Conservation (phyloP, 1,140 invertebrate species). For the Subanguina moxae region DNA sequence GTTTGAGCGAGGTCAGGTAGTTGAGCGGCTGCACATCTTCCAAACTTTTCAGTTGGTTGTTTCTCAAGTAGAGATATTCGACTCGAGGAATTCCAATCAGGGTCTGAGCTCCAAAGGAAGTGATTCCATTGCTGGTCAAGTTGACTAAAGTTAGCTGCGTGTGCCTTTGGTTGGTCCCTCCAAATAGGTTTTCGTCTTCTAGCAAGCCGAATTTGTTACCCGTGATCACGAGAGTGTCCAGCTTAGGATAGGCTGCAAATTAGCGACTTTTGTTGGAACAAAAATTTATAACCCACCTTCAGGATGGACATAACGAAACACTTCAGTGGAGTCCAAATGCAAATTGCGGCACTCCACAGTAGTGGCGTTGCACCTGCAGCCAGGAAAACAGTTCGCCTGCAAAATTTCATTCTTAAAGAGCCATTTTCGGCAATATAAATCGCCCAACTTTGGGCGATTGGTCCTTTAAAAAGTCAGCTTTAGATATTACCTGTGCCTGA, state of each 20-base stretch:
- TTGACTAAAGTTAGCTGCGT: constrained; percentile 22
- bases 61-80: constrained; percentile 12
- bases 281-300: background rate
- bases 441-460: no score
- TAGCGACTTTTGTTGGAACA: no score
- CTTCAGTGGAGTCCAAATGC: background rate
- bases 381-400: constrained; percentile 17
- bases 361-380: constrained; percentile 14
- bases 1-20: constrained; percentile 19
- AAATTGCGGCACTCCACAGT: constrained; percentile 10
- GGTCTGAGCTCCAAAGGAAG: constrained; percentile 15
- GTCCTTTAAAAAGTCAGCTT: no score
- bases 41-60: constrained; percentile 17
- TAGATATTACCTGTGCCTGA: no score
- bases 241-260: constrained; percentile 4
- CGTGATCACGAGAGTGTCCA: constrained; percentile 17
- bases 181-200: constrained; percentile 14
- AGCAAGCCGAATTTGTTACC: constrained; percentile 16
- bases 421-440: background rate
- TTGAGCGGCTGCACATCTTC: constrained; percentile 18
- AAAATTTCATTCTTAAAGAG: background rate
- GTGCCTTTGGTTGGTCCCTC: constrained; percentile 12
- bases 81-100: constrained; percentile 25
- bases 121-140: constrained; percentile 35
- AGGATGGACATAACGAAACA: constrained; percentile 7